Evolutionary conservation across 2,888 invertebrate genomes (phyloP).

Genomic region (Abrostola tripartita): DNA sequence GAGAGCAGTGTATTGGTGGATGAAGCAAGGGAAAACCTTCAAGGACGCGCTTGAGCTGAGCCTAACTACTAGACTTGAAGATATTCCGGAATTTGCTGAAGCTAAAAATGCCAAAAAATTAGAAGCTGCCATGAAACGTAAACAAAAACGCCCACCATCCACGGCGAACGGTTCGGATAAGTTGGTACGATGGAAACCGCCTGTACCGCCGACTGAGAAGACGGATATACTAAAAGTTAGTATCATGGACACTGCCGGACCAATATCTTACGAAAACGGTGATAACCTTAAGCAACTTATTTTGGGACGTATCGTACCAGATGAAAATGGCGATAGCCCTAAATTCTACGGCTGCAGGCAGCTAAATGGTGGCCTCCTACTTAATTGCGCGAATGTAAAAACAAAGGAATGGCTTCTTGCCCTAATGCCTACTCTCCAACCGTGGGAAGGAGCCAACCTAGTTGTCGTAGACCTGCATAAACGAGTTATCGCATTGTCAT

Average conservation of each 20-base stretch:
- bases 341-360: neutral
- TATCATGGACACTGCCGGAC: constrained; percentile 11
- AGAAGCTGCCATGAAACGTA: neutral
- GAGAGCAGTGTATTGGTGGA: constrained; percentile 30
- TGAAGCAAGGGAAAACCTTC: constrained; percentile 28
- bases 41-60: constrained; percentile 31
- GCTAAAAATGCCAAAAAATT: constrained; percentile 9
- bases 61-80: neutral
- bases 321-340: constrained; percentile 20
- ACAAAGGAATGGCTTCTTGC: constrained; percentile 29
- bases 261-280: constrained; percentile 16
- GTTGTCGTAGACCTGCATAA: constrained; percentile 7
- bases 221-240: constrained; percentile 3
- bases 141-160: constrained; percentile 14
- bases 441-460: constrained; percentile 30
- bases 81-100: constrained; percentile 21
- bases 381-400: constrained; percentile 22
- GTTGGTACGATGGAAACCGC: constrained; percentile 4
- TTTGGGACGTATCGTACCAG: constrained; percentile 29
- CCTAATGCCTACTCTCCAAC: constrained; percentile 8
- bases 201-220: neutral
- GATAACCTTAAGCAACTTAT: constrained; percentile 23
- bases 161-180: constrained; percentile 3
- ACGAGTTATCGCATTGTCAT: constrained; percentile 17
- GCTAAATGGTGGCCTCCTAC: neutral